Evolutionary conservation across 2,888 invertebrate genomes (phyloP).

Genomic region (Choreutis nemorana): DNA sequence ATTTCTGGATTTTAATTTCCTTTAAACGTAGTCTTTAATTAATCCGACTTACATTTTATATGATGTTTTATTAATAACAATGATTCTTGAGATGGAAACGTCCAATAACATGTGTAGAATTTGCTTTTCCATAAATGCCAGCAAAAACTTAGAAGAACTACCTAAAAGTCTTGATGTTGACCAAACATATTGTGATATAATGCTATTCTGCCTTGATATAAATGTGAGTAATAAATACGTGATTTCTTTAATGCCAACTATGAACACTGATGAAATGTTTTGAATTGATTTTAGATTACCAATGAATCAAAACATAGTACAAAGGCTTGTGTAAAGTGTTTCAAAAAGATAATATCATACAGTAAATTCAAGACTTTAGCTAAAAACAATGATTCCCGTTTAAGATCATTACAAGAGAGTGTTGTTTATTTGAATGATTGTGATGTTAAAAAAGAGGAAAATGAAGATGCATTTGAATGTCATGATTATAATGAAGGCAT

Average conservation of each 20-base stretch:
- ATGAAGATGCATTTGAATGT: conserved; percentile 7
- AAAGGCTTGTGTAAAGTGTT: conserved; percentile 40
- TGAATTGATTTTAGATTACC: conserved; percentile 22
- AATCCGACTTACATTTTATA: too few species aligned
- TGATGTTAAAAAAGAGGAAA: conserved; percentile 10
- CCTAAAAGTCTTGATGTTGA: conserved; percentile 15
- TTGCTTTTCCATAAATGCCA: conserved; percentile 23
- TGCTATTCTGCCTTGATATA: conserved; percentile 40
- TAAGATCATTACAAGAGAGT: conserved; percentile 15
- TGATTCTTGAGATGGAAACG: too few species aligned
- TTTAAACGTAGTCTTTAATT: too few species aligned
- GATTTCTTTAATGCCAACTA: too few species aligned
- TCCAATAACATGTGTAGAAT: conserved; percentile 32
- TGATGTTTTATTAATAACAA: too few species aligned
- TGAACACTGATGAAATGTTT: too few species aligned
- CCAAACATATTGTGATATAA: conserved; percentile 22
- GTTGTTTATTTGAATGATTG: conserved; percentile 3
- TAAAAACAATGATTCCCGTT: conserved; percentile 29
- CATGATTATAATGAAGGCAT: conserved; percentile 10
- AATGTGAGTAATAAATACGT: too few species aligned
- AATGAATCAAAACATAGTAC: conserved; percentile 23
- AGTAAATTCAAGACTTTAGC: conserved; percentile 39
- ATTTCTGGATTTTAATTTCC: too few species aligned
- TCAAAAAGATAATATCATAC: conserved; percentile 29
- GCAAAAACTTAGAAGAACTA: conserved; percentile 26